Base-by-base conservation (phyloP, 2,888 invertebrate genomes). In the Acanthopleura granulata region DNA sequence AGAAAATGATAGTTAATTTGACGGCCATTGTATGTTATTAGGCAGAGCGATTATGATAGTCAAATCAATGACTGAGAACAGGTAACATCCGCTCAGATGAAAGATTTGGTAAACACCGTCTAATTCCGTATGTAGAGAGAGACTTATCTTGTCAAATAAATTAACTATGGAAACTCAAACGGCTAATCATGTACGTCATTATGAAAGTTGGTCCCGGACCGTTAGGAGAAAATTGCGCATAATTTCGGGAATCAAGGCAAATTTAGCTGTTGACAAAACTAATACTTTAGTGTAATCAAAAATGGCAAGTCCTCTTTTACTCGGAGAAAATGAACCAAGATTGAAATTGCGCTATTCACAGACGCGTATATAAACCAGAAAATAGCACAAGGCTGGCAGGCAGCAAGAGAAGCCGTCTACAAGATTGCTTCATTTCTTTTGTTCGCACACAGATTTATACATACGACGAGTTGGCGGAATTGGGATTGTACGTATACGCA, bases 211-310 rank as follows among this genome's bases (percentile, higher is more conserved):
- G 84, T 82, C 84, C 82, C 77, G 76, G 80, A 78, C 77, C 81
- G 79, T 78, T 76, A 66, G 79, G 77, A 73, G 82, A 81, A 84
- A 84, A 86, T 85, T 85, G 83, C 80, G 80, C 83, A 81, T 84
- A 84, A 85, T 66, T 66, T 66, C 66, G 66, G 66, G 66, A 66
- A 66, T 85, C 83, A 83, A 78, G 80, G 78, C 80, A 81, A 83
- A 84, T 84, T 85, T 85, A 76, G 79, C 77, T 84, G 83, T 83
- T 83, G 84, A 83, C 85, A 82, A 84, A 83, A 84, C 84, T 83
- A 83, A 83, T 84, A 83, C 83, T 85, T 85, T 85, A 77, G 79
- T 77, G 80, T 81, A 84, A 84, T 84, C 84, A 83, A 81, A 82
- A 79, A 81, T 80, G 85, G 81, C 81, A 83, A 82, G 82, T 82